These are phyloP conservation scores for Apomyelois bistriatella DNA, from an alignment of 2,888 invertebrate genomes.

Conservation along the genomic window DNA sequence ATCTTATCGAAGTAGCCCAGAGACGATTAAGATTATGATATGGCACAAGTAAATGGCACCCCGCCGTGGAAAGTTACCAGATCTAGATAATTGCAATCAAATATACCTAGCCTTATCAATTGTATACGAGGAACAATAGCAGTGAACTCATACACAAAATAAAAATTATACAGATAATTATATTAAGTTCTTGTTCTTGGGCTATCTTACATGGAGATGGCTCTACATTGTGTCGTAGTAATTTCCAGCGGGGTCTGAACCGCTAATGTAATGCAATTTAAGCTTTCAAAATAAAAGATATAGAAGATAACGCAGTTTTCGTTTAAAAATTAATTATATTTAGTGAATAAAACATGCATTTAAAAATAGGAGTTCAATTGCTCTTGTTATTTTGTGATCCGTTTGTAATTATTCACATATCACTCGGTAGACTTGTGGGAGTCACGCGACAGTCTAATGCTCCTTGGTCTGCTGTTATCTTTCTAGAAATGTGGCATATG, in stretches of 20 bases:
- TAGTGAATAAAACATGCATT: too few relatives aligned
- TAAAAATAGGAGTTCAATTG: background rate
- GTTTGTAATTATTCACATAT: slow-evolving; percentile 1
- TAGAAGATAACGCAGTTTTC: too few relatives aligned
- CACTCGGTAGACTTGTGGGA: slow-evolving; percentile 4
- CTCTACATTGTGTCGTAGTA: too few relatives aligned
- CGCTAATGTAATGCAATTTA: too few relatives aligned
- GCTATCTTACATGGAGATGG: too few relatives aligned
- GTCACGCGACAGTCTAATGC: slow-evolving; percentile 2
- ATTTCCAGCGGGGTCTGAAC: too few relatives aligned
- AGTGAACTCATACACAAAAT: background rate
- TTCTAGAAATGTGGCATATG: background rate
- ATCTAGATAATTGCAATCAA: slow-evolving; percentile 7
- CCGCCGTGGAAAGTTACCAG: slow-evolving; percentile 6
- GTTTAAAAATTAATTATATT: background rate
- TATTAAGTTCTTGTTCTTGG: too few relatives aligned
- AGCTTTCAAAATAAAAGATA: too few relatives aligned
- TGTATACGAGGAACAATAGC: background rate
- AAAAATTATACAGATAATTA: background rate
- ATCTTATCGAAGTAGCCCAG: background rate
- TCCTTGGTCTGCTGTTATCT: background rate
- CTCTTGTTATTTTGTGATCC: background rate
- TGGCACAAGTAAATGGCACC: background rate
- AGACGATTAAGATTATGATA: background rate
- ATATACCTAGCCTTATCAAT: background rate